Evolutionary conservation across 2,888 invertebrate species (phyloP).

Genomic region (Hipparchia sbordonii): DNA sequence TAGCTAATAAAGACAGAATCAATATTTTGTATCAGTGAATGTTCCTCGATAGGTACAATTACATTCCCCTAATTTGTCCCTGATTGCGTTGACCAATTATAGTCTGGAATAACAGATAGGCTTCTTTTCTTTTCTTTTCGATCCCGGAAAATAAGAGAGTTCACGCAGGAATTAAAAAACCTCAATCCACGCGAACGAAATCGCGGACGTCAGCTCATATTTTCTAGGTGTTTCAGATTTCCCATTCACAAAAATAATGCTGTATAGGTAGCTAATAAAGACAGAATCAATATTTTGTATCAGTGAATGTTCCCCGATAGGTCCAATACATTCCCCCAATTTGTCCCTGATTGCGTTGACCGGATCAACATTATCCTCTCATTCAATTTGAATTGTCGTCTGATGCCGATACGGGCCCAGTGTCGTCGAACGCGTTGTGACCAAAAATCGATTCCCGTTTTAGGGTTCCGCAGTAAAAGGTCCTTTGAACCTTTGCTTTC

Average conservation of each 20-base stretch:
- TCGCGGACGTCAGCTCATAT: no score
- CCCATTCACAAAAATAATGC: no score
- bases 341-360: conserved; percentile 37
- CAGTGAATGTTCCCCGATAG: conserved; percentile 35
- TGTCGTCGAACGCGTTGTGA: conserved; percentile 37
- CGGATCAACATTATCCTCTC: conserved; percentile 39
- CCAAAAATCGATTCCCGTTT: conserved; percentile 26
- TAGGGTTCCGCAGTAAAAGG: background rate
- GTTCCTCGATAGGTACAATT: conserved; percentile 30
- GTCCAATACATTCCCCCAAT: conserved; percentile 33
- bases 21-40: conserved; percentile 25
- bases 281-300: conserved; percentile 6
- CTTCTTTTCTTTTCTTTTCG: no score
- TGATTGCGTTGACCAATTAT: conserved; percentile 32
- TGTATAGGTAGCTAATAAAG: background rate
- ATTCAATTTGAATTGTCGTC: conserved; percentile 39
- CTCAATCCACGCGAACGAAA: no score
- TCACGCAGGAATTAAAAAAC: no score
- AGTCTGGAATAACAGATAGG: no score
- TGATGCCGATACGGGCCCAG: conserved; percentile 39
- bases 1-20: background rate
- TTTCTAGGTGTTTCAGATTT: no score
- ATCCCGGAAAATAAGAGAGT: no score
- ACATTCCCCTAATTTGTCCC: conserved; percentile 37
- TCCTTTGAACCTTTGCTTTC: no score